Base-by-base conservation (phyloP, 2,113 vertebrate genomes). In the Formicarius rufipectus region DNA sequence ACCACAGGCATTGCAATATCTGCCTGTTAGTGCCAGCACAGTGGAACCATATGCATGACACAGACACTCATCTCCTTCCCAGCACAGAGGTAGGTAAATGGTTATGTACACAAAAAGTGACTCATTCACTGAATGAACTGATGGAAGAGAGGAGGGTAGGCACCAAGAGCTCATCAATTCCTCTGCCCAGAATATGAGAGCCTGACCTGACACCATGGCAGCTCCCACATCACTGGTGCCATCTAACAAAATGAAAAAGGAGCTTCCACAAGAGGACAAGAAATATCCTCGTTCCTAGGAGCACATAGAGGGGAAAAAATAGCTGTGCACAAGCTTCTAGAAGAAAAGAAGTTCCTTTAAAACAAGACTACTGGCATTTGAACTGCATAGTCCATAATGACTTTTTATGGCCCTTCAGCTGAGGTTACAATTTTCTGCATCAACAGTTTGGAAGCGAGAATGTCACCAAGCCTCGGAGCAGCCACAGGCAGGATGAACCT, bases 231-330 rank as follows among this genome's bases (percentile, higher is more conserved):
- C 39, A 58, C 6, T 23, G 31, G 20, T 40, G 45, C 17, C 23
- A 49, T 25, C 42, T 12, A 37, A 20, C 16, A 42, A 45, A 60
- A 63, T 14, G 18, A 73, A 16, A 66, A 83, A 84, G 28, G 23
- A 55, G 6, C 17, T 82, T 69, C 72, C n/a, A 18, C 28, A 60
- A 44, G 30, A 78, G 16, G 19, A 25, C 23, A 76, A 63, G 11
- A 66, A 80, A 30, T 25, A 68, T 13, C 11, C 18, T 77, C 14
- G 20, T 19, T 47, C n/a, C 18, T 35, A 53, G 18, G 14, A 73
- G 4, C 27, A 49, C 3, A n/a, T 15, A 40, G 10, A 44, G 14
- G 18, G 4, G 1, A 0, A 19, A 27, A 79, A 60, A 28, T 7
- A 87, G 19, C 68, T 77, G 5, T 30, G 56, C 30, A 35, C 25